Evolutionary conservation across 1,140 invertebrate genomes (phyloP), one percentile per base, ranked within the genome.

Genomic region (Diorhabda sublineata): DNA sequence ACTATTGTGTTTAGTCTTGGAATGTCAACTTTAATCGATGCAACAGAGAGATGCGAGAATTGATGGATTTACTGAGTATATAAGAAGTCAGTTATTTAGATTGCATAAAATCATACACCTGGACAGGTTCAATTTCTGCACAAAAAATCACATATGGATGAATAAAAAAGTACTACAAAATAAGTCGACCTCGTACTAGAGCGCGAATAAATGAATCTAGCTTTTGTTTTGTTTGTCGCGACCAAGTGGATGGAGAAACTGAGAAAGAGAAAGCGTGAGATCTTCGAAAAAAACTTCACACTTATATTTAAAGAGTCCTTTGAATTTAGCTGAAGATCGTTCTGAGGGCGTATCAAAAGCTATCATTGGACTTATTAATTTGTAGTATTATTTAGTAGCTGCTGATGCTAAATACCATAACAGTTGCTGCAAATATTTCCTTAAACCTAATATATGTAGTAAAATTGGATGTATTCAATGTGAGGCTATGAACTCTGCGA

Each of bases 341-440:
- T 26, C 26, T 26, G 26, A 26, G 0, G 26, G 26, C 58, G 3
- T 42, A 59, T 8, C 8, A 42, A 59, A 59, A 59, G 11, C 58
- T 59, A 41, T 59, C 4, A 11, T 5, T 59, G 26, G 6, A n/a
- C 58, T n/a, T 26, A 59, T 59, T 26, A 0, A 59, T 8, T 59
- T n/a, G 5, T 0, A 59, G 8, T 59, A 59, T 8, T n/a, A 59
- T 59, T 59, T 59, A 59, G 58, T 59, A n/a, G 58, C 26, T 59
- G 58, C 11, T 42, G 58, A 59, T 8, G 58, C 58, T 3, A 59
- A 59, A 26, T 42, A 42, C 58, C 58, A 59, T 59, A 5, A 59
- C 42, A 59, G 11, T 59, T 59, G 58, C 42, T 59, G 8, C 11
- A 59, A 59, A 6, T 59, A 0, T 26, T 59, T 59, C 7, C 26